These are phyloP conservation scores for Eubucco bourcierii DNA, from an alignment of 2,113 vertebrate species.

Conservation along the genomic window DNA sequence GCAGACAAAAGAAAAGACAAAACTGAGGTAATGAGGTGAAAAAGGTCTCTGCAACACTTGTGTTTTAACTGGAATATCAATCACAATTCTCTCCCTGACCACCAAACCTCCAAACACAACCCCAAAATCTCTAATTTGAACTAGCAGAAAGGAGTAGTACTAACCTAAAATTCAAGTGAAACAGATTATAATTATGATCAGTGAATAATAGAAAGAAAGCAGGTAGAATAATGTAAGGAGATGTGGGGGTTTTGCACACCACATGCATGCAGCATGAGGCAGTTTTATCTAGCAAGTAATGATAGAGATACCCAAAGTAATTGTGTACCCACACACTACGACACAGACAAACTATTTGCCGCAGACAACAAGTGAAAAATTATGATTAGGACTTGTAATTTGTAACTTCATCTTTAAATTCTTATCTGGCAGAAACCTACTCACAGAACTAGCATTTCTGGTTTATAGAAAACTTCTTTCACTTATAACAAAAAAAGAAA, in stretches of 20 bases:
- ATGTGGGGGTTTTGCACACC: neutral
- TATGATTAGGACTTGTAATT: neutral
- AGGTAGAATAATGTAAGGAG: neutral
- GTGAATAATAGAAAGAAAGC: neutral
- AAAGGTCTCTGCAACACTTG: neutral
- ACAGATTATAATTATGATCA: neutral
- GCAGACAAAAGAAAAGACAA: neutral
- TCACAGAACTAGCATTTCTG: neutral
- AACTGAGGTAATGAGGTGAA: neutral
- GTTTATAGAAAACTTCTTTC: neutral
- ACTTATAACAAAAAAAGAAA: neutral
- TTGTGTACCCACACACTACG: fast-evolving
- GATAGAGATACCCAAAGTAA: neutral
- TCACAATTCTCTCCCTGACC: neutral
- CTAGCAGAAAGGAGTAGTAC: neutral
- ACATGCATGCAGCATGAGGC: neutral
- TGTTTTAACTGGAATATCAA: neutral
- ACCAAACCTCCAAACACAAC: neutral
- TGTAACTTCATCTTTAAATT: neutral
- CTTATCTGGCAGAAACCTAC: neutral
- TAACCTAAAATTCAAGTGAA: neutral
- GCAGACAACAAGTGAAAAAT: neutral
- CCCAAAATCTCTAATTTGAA: neutral
- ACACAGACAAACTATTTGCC: neutral
- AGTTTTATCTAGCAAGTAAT: neutral